Conservation (phyloP, 2,797 vertebrate genomes). For the Rhynchonycteris naso region DNA sequence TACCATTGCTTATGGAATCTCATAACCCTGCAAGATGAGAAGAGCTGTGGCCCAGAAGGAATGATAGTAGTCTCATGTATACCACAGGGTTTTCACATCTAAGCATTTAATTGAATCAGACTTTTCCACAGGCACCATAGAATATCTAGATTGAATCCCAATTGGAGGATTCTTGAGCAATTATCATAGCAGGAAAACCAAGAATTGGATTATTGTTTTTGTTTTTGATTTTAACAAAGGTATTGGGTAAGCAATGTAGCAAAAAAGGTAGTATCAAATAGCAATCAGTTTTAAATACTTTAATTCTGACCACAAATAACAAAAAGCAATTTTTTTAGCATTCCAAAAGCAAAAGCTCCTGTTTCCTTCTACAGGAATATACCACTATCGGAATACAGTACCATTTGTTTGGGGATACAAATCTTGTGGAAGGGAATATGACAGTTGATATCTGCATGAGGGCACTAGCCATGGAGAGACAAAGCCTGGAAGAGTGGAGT, state of each 20-base stretch:
- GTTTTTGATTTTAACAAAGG: constrained; percentile 34
- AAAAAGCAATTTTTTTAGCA: constrained; percentile 1
- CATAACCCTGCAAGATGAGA: constrained; percentile 56
- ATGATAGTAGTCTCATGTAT: neutral
- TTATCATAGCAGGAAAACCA: constrained; percentile 49
- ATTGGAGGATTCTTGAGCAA: constrained; percentile 46
- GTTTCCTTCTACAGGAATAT: neutral
- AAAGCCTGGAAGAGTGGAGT: neutral
- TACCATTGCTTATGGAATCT: constrained; percentile 40
- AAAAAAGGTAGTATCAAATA: constrained; percentile 26
- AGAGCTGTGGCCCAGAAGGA: constrained; percentile 5
- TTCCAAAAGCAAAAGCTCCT: constrained; percentile 12
- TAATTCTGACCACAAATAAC: constrained; percentile 48
- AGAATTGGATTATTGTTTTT: constrained; percentile 5
- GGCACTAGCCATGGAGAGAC: neutral
- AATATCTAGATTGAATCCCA: constrained; percentile 42
- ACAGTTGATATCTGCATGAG: neutral
- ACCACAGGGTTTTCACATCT: constrained; percentile 59
- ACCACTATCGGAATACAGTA: neutral
- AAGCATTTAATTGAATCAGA: constrained; percentile 62
- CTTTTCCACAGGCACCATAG: constrained; percentile 37
- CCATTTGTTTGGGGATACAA: neutral
- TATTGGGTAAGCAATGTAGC: constrained; percentile 48
- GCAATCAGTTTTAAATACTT: constrained; percentile 51
- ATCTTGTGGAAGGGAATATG: neutral